Evolutionary conservation across 2,888 invertebrate genomes (phyloP).

Genomic region (Branchipolynoe longqiensis): DNA sequence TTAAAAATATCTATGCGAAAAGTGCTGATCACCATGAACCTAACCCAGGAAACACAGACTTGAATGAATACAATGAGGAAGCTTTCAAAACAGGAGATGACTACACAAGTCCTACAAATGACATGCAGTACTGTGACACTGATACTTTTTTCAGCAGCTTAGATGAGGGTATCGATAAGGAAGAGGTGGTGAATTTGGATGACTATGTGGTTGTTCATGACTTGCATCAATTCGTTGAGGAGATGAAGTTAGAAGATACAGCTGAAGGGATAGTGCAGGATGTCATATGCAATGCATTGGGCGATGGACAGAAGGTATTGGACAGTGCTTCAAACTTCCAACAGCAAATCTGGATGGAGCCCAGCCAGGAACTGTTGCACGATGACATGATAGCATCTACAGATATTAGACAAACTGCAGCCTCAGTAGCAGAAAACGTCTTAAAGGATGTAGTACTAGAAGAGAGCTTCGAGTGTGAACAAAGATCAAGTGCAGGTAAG

Average conservation of each 20-base stretch:
- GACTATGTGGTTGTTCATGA: constrained; percentile 15
- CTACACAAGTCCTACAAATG: background rate
- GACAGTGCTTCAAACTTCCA: background rate
- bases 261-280: background rate
- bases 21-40: too few relatives aligned
- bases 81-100: too few relatives aligned
- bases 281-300: background rate
- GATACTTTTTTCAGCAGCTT: constrained; percentile 15
- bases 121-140: too few relatives aligned
- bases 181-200: constrained; percentile 13
- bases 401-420: background rate
- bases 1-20: too few relatives aligned
- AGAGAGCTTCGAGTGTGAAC: background rate
- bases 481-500: background rate
- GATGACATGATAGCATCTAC: background rate
- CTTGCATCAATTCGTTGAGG: background rate
- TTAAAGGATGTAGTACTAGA: background rate
- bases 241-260: background rate
- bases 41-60: too few relatives aligned
- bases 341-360: background rate
- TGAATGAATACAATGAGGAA: too few relatives aligned
- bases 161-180: background rate
- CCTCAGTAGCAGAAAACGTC: background rate
- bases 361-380: background rate
- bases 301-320: background rate